Base-by-base conservation (phyloP, 2,113 vertebrate species). In the Pao palembangensis region DNA sequence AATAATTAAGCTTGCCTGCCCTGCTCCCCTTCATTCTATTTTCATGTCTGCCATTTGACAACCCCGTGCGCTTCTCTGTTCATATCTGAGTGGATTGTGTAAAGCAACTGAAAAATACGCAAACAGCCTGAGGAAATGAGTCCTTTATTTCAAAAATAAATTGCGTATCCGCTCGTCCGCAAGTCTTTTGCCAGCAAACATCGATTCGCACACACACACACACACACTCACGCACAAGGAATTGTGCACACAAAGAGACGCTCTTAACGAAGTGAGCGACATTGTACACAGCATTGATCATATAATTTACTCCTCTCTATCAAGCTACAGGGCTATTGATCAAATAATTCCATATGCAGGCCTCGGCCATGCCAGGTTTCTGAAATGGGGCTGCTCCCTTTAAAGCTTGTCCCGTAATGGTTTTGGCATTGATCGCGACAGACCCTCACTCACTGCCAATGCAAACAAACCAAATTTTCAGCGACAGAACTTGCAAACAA, bases 261-360 rank as follows among this genome's bases (percentile, higher is more conserved):
- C 51, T 65, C 58, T 63, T 61, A 3, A 31, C n/a, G 16, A 75
- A 74, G 67, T 72, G 73, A 66, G 84, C 25, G 8, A 66, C 69
- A 69, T 55, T 71, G 71, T 81, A 78, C 67, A 83, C 78, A 87
- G 57, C 85, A 92, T 90, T 88, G 89, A 92, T 91, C 88, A 85
- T 85, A 91, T 91, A 90, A 91, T 92, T 91, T 90, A 90, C 91
- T 91, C 84, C 85, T 89, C 88, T 85, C 85, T 89, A 87, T 89
- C 83, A 89, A 84, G 80, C 87, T 72, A 76, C 83, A 80, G 80
- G 71, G 67, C 81, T 88, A 91, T 91, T 90, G 90, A 92, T 91
- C 75, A 88, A 90, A 90, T 90, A 89, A 91, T 90, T 91, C 88
- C 87, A 88, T 84, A 82, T 78, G 86, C 72, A 67, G 73, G 85